Base-by-base conservation (phyloP, 2,888 invertebrate genomes). In the Lomographa bimaculata region DNA sequence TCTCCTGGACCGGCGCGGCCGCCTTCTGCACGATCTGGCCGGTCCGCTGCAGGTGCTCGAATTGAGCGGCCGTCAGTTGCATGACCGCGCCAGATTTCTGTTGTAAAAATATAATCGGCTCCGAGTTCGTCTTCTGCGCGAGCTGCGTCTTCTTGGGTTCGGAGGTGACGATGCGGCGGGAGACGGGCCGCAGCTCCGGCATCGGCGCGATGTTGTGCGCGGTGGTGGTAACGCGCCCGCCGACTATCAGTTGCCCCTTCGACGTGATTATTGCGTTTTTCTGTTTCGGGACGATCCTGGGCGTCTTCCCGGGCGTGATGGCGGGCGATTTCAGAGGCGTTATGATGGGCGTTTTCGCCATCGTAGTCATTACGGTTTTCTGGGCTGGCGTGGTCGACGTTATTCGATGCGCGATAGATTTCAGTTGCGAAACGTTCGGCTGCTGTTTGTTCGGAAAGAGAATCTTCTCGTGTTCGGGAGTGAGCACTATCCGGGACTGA, bases 391-490 rank as follows among this genome's bases (percentile, higher is more conserved):
- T 54, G 8, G 74, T 46, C 2, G 80, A 61, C 8, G 78, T 58
- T 48, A 84, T 68, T 43, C 81, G 69, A 39, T 85, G 85, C 42
- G 82, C 66, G 23, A 85, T 69, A 0, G 76, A 69, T 68, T 87
- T 85, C 14, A 85, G 48, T 49, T 84, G 86, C 9, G 84, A 69
- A 28, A 78, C 50, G 43, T 77, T 79, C 6, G 76, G 68, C 49
- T 80, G 83, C 46, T 85, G 84, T 51, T 86, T 89, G 55, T 91
- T 90, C 8, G 91, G 90, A 30, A 91, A 90, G 33, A 92, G 64
- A 53, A 91, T 82, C 65, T 91, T 91, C 54, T 91, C 91, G 57
- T 92, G 92, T 44, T 91, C 91, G 0, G 92, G 91, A 3, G 91
- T 92, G 25, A 92, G 72, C 1, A 92, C 77, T 56, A 92, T 87